Evolutionary conservation across 2,113 vertebrate species (phyloP), one percentile per base, ranked within the genome.

Genomic region (Romanogobio albipinnatus): DNA sequence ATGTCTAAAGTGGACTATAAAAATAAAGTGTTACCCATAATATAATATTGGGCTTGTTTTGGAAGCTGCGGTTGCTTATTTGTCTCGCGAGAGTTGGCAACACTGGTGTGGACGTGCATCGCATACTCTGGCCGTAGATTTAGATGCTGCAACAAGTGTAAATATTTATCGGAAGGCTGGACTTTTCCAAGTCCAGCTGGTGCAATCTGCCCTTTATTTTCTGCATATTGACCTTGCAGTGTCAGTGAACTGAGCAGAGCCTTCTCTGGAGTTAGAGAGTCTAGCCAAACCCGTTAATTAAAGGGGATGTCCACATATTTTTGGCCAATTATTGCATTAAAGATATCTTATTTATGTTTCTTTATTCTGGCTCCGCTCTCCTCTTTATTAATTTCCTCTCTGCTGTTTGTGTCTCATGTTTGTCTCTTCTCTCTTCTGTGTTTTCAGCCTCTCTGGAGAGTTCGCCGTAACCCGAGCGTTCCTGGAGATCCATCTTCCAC

Each of bases 391-490:
- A 62, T 43, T 36, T 64, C 51, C 61, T 73, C 47, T 73, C 33
- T 1, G 36, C n/a, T 79, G 76, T 71, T 26, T 62, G 51, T 80
- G 36, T 68, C 77, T 66, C 5, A n/a, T 56, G 8, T 64, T 45
- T 8, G 24, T 47, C 26, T 29, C 75, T 45, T 36, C 77, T 47
- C 8, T 71, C 47, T 61, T 11, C 29, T 79, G 70, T 76, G 77
- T 84, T 1, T 87, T 9, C 92, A 95, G 95, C 92, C 19, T 95
- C 95, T 36, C 90, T 95, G 93, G 95, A 95, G 92, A 94, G 93
- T 87, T 95, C 94, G 29, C 93, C 94, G 0, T 95, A 95, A 89
- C 78, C 64, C 22, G 64, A 75, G 79, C 59, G 26, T 80, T 85
- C 84, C 86, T 26, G 85, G 26, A 85, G 74, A 53, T 47, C 45